A percentile compares a stretch with the other conserved stretches of the same genome.
phyloP scores from a whole-genome alignment of 2,888 invertebrate species.

The Panopea generosa region DNA sequence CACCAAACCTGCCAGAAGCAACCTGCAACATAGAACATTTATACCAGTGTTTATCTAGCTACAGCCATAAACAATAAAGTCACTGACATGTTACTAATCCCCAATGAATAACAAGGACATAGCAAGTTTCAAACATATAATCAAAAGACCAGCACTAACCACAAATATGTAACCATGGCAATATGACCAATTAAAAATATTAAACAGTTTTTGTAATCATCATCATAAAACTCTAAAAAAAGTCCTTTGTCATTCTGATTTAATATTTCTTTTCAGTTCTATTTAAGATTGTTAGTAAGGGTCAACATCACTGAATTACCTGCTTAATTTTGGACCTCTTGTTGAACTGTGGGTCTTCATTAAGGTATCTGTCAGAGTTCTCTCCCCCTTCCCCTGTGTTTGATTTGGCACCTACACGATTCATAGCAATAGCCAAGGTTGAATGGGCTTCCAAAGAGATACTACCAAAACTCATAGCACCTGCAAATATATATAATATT shows the following conservation, averaged over 20 bases:
- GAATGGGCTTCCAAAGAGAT: slow-evolving; percentile 98
- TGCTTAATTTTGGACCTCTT: slow-evolving; percentile 98
- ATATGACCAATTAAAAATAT: too few relatives aligned
- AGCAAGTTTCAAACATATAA: too few relatives aligned
- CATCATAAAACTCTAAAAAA: too few relatives aligned
- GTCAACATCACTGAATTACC: too few relatives aligned
- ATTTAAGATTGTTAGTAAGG: too few relatives aligned
- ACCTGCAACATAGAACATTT: slow-evolving; percentile 87
- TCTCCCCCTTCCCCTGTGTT: slow-evolving; percentile 99
- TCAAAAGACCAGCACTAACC: too few relatives aligned
- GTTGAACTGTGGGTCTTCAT: slow-evolving; percentile 92
- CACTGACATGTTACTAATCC: too few relatives aligned
- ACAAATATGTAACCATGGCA: too few relatives aligned
- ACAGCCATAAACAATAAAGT: not conserved
- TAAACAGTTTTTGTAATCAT: too few relatives aligned
- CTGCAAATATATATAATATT: slow-evolving; percentile 86
- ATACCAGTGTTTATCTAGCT: not conserved
- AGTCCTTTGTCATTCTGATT: too few relatives aligned
- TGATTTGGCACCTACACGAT: slow-evolving; percentile 97
- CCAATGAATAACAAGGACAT: too few relatives aligned
- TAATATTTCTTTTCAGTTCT: too few relatives aligned
- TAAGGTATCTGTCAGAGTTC: slow-evolving; percentile 89
- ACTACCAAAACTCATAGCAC: slow-evolving; percentile 98
- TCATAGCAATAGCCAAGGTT: slow-evolving; percentile 98
- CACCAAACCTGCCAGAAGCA: slow-evolving; percentile 99